These are phyloP conservation scores for Bucco capensis DNA, from an alignment of 2,113 vertebrate species.

Conservation along the genomic window DNA sequence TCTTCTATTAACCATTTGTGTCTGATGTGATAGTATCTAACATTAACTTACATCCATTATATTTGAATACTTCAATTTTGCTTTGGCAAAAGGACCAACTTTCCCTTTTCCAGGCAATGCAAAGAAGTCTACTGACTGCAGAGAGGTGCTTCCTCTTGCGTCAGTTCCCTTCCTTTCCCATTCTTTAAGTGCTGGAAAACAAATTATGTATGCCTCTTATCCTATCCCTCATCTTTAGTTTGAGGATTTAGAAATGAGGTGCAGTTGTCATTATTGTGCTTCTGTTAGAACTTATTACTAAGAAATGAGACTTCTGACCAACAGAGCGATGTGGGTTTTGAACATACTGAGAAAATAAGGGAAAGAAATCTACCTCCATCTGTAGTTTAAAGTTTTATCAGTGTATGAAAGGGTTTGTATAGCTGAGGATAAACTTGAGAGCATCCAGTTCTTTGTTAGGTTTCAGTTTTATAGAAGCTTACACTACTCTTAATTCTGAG, in stretches of 20 bases:
- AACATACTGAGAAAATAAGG: neutral
- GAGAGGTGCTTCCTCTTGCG: neutral
- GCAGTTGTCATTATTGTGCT: neutral
- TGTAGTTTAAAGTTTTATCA: neutral
- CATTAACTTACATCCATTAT: neutral
- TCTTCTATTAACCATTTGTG: neutral
- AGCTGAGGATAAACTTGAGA: neutral
- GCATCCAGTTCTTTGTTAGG: neutral
- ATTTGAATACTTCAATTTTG: neutral
- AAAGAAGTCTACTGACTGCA: neutral
- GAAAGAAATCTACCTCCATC: neutral
- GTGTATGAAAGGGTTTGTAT: neutral
- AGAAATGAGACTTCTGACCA: neutral
- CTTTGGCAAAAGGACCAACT: neutral
- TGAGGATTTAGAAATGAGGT: neutral
- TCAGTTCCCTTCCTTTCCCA: neutral
- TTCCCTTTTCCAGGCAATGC: neutral
- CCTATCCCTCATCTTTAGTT: neutral
- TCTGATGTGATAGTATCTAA: neutral
- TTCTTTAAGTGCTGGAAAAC: neutral
- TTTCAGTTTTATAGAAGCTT: neutral
- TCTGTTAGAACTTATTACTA: neutral
- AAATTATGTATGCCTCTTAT: neutral
- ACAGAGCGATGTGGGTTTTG: neutral
- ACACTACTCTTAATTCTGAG: constrained; percentile 10